These are phyloP conservation scores for Piscicola geometra DNA, from an alignment of 2,888 invertebrate species.

Conservation along the genomic window DNA sequence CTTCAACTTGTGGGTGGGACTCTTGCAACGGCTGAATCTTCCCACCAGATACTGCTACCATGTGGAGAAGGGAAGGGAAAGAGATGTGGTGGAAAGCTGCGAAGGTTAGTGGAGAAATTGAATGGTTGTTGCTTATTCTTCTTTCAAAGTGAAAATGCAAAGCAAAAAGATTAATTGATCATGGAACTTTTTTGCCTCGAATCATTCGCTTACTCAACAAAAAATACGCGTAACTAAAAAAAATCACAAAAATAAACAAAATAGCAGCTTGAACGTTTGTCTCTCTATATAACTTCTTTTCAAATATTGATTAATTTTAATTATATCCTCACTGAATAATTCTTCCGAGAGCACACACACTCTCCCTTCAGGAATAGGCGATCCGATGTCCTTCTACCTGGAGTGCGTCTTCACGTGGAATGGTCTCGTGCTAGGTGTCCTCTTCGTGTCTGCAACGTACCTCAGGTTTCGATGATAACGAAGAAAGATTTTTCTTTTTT, in stretches of 20 bases:
- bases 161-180: too few species aligned
- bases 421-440: conserved; percentile 65
- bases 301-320: not conserved
- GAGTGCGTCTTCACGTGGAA: conserved; percentile 71
- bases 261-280: conserved; percentile 12
- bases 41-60: conserved; percentile 59
- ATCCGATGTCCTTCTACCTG: conserved; percentile 76
- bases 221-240: too few species aligned
- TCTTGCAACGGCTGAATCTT: conserved; percentile 46
- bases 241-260: too few species aligned
- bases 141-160: too few species aligned
- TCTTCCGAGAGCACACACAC: not conserved
- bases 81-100: conserved; percentile 68
- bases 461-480: conserved; percentile 61
- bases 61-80: conserved; percentile 64
- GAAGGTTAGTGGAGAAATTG: conserved; percentile 62
- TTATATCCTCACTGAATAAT: not conserved
- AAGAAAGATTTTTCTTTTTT: too few species aligned
- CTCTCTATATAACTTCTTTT: conserved; percentile 48
- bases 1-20: not conserved
- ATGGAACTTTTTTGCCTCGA: too few species aligned
- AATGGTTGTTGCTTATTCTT: too few species aligned
- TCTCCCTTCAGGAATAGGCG: conserved; percentile 59
- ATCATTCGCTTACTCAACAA: too few species aligned
- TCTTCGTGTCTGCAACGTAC: conserved; percentile 60